Evolutionary conservation across 2,888 invertebrate species (phyloP), one percentile per base, ranked within the genome.

Genomic region (Pseudeuparius sepicola): DNA sequence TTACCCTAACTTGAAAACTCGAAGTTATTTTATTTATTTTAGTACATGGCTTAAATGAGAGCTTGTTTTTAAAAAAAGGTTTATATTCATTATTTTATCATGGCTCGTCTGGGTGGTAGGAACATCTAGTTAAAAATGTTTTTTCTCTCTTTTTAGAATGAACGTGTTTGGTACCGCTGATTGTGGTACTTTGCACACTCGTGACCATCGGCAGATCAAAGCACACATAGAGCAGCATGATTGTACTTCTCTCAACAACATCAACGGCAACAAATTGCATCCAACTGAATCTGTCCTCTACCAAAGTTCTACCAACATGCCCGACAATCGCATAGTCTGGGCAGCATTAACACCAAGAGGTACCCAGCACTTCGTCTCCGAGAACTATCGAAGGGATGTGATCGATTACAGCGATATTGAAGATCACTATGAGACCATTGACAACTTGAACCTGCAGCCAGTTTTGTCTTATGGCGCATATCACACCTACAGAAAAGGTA

Each of bases 301-400:
- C 42, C 57, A 60, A 36, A 53, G 54, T 4, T 43, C 47, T 4
- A 41, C 49, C 3, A 40, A 46, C 3, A 41, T 54, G 30, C 59
- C 55, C 17, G 62, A 61, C 37, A 63, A 63, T 39, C 51, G 62
- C 12, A 59, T 60, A 59, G 60, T 63, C 27, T 88, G 88, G 88
- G 87, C 88, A 1, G 84, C 87, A 0, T 61, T 88, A 6, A 86
- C 86, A 0, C 86, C 86, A 0, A 71, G 83, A 32, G 85, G 84
- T 9, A 85, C 85, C 1, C 69, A 82, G 13, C 85, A 86, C 59
- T 84, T 79, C 56, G 75, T 80, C 36, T 73, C 77, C 1, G 74
- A 75, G 55, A 72, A 69, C 14, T 74, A 73, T 56, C 73, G 7
- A 40, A 40, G 45, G 3, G 75, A 76, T 49, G 43, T 59, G 24